Percentiles rank a stretch among this genome's conserved stretches.
Conservation (phyloP, 2,113 vertebrate genomes). For the Oncorhynchus clarkii region DNA sequence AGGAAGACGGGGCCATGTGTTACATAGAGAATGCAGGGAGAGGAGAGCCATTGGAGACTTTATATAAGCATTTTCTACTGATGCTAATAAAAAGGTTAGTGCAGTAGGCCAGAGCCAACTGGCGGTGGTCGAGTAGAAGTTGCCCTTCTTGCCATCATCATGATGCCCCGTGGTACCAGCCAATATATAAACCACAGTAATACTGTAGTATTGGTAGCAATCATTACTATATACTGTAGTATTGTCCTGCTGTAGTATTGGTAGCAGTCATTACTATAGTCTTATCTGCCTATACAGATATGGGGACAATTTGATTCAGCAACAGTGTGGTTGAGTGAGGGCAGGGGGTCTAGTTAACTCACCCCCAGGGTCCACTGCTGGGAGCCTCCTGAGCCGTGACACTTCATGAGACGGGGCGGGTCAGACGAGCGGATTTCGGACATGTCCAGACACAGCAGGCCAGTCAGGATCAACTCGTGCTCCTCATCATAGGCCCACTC, state of each 20-base stretch:
- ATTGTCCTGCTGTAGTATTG: too few species aligned
- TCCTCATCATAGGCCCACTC: constrained; percentile 92
- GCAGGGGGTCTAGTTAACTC: constrained; percentile 37
- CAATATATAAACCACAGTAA: too few species aligned
- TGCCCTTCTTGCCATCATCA: too few species aligned
- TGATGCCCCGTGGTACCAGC: too few species aligned
- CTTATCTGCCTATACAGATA: neutral
- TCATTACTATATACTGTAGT: neutral
- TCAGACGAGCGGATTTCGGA: constrained; percentile 87
- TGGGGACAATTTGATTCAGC: neutral
- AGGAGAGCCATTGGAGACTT: too few species aligned
- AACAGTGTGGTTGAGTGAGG: neutral
- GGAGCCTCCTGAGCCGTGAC: constrained; percentile 92
- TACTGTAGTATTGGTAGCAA: too few species aligned
- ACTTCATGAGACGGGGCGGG: constrained; percentile 94
- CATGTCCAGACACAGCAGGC: constrained; percentile 90
- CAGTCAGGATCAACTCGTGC: constrained; percentile 86
- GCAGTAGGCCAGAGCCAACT: too few species aligned
- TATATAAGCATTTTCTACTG: too few species aligned
- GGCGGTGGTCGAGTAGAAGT: too few species aligned
- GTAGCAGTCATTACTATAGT: too few species aligned
- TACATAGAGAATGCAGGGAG: neutral
- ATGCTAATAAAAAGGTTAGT: too few species aligned
- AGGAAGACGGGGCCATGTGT: neutral
- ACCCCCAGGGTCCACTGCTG: constrained; percentile 96